These are phyloP conservation scores for Coracopsis vasa DNA, from an alignment of 2,113 vertebrate species.

Conservation along the genomic window DNA sequence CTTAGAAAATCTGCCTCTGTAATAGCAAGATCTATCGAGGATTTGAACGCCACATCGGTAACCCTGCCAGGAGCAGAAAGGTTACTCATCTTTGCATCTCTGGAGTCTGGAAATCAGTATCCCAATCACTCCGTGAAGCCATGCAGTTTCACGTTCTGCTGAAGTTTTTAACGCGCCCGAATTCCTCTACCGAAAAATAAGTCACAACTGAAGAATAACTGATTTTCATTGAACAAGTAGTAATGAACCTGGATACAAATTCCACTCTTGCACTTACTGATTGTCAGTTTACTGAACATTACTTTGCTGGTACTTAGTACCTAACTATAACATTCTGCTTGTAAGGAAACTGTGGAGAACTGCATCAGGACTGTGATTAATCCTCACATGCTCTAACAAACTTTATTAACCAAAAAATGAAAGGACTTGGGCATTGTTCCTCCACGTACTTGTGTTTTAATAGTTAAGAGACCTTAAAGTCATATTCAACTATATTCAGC, in stretches of 20 bases:
- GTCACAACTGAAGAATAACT: not conserved
- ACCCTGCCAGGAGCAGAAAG: not conserved
- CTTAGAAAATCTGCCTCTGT: conserved; percentile 11
- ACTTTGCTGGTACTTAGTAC: not conserved
- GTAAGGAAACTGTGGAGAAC: not conserved
- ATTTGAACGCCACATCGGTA: not conserved
- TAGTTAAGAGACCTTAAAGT: not conserved
- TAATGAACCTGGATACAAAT: not conserved
- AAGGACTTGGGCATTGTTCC: not conserved
- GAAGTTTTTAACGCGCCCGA: not conserved
- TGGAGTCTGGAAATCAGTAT: not conserved
- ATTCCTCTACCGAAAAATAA: not conserved
- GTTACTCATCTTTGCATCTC: not conserved
- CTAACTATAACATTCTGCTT: not conserved
- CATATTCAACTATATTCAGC: not conserved
- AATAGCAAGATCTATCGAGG: not conserved
- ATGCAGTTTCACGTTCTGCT: not conserved
- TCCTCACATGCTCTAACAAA: not conserved
- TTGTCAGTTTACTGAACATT: not conserved
- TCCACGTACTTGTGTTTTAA: not conserved
- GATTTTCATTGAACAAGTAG: not conserved
- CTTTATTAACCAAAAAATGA: not conserved
- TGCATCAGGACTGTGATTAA: not conserved
- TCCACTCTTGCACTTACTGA: not conserved
- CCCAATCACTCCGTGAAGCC: not conserved